phyloP scores from a whole-genome alignment of 92 coral and sea anemone species.

The Umimayanthus kanabou region DNA sequence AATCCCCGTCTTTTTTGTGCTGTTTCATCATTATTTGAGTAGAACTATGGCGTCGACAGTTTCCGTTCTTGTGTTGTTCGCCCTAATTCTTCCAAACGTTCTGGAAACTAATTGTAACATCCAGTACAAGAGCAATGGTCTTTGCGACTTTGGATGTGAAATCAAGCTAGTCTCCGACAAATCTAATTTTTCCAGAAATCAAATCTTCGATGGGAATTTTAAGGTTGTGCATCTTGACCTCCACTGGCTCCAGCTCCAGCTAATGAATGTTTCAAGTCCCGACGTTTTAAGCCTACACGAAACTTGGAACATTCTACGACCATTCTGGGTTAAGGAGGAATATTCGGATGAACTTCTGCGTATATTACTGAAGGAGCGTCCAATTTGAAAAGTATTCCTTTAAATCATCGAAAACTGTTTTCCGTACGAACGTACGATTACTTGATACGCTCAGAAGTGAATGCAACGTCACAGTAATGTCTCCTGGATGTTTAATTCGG shows the following conservation, averaged over 20 bases:
- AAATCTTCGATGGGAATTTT: too few species aligned
- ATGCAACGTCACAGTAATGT: not conserved
- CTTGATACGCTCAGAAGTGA: not conserved
- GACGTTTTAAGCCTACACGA: not conserved
- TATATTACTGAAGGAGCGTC: not conserved
- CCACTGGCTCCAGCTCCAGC: too few species aligned
- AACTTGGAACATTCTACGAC: not conserved
- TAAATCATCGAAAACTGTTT: too few species aligned
- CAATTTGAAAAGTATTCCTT: not conserved
- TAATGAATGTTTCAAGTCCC: not conserved
- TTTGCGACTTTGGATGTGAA: too few species aligned
- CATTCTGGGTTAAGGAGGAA: too few species aligned
- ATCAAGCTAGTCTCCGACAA: not conserved
- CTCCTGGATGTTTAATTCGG: not conserved
- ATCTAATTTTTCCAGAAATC: not conserved
- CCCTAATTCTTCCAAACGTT: too few species aligned
- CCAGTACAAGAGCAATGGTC: not conserved
- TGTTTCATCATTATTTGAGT: too few species aligned
- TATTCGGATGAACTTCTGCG: not conserved
- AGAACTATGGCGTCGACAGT: too few species aligned
- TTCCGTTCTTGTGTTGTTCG: too few species aligned
- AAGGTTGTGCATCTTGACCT: not conserved
- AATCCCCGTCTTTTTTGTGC: too few species aligned
- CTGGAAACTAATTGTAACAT: too few species aligned
- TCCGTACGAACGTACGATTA: not conserved